These are phyloP conservation scores for Epistrophella euchroma DNA, from an alignment of 2,888 invertebrate species.

Conservation along the genomic window DNA sequence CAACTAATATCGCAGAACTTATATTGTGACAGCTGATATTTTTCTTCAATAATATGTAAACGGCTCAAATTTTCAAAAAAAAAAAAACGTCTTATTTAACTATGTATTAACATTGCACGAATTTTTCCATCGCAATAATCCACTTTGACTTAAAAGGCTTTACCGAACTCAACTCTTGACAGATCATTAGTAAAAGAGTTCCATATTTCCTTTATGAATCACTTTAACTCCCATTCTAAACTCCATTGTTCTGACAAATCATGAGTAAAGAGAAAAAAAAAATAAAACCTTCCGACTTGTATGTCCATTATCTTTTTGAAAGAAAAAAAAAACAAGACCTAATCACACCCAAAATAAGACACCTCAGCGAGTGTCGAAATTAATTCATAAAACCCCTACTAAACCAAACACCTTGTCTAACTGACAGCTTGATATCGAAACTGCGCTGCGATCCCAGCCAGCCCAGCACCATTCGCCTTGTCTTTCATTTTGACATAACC, in stretches of 20 bases:
- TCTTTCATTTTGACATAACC: constrained; percentile 70
- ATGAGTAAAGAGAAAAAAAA: not conserved
- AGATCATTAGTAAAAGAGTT: constrained; percentile 24
- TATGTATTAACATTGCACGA: too few relatives aligned
- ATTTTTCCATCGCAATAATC: too few relatives aligned
- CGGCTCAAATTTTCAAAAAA: too few relatives aligned
- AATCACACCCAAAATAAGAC: constrained; percentile 47
- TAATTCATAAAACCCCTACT: constrained; percentile 71
- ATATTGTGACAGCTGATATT: too few relatives aligned
- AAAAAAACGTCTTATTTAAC: too few relatives aligned
- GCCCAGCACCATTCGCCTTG: constrained; percentile 59
- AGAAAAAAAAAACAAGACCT: constrained; percentile 9
- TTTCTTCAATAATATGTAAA: too few relatives aligned
- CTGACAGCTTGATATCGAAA: constrained; percentile 65
- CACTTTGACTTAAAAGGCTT: constrained; percentile 1
- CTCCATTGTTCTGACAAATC: constrained; percentile 51
- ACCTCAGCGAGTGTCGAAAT: constrained; percentile 65
- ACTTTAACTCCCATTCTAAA: constrained; percentile 18
- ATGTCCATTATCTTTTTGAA: constrained; percentile 11
- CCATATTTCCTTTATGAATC: constrained; percentile 32
- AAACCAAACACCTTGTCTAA: constrained; percentile 70
- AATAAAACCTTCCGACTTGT: constrained; percentile 15
- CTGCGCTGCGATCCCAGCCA: too few relatives aligned
- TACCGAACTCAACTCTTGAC: constrained; percentile 28
- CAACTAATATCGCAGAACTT: too few relatives aligned